phyloP scores from a whole-genome alignment of 2,888 invertebrate genomes.

The Athalia rosae region DNA sequence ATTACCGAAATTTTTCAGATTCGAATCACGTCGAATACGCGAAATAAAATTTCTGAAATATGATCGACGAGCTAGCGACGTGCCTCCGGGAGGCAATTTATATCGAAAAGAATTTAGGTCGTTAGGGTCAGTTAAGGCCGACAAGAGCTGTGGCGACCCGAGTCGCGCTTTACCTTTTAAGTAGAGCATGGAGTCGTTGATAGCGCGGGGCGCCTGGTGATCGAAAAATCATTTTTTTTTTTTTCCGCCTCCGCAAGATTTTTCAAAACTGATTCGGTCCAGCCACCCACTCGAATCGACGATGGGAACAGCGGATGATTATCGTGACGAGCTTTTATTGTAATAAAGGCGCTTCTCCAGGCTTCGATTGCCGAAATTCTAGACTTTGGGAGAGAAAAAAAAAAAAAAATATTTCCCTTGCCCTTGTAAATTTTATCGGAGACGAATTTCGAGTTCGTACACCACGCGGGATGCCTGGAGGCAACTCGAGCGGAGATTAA shows the following conservation, averaged over 20 bases:
- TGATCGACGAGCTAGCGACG: conserved; percentile 27
- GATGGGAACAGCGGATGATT: too few species aligned
- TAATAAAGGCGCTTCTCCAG: too few species aligned
- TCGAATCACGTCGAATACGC: not conserved
- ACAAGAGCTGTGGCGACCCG: conserved; percentile 42
- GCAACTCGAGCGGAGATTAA: conserved; percentile 15
- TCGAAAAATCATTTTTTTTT: not conserved
- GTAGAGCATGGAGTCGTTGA: not conserved
- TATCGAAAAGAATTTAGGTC: conserved; percentile 67
- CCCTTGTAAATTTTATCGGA: not conserved
- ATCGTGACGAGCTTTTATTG: too few species aligned
- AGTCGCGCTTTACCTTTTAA: conserved; percentile 30
- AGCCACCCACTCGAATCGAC: not conserved
- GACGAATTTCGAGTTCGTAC: conserved; percentile 19
- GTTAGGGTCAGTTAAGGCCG: conserved; percentile 64
- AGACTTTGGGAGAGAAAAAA: too few species aligned
- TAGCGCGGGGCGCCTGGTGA: too few species aligned
- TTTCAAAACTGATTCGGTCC: not conserved
- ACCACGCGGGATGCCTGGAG: not conserved
- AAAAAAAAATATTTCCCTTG: too few species aligned
- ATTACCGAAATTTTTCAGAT: not conserved
- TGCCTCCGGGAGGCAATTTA: conserved; percentile 62
- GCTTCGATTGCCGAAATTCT: too few species aligned
- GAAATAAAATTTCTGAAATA: conserved; percentile 26
- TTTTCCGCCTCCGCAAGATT: not conserved